Percentiles rank a stretch among this genome's conserved stretches.
Conservation (phyloP, 2,888 invertebrate species). For the Phania funesta region DNA sequence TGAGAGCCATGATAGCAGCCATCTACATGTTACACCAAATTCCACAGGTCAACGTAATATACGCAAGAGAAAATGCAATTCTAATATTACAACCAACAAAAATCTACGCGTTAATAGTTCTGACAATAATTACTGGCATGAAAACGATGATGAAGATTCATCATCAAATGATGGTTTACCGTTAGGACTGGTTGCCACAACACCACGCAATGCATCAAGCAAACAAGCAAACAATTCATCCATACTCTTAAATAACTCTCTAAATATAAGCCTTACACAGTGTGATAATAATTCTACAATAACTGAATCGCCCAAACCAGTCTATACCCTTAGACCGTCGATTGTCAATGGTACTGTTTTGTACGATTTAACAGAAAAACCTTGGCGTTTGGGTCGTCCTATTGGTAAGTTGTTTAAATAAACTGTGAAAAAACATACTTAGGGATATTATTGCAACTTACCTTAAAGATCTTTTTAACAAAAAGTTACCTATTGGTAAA, state of each 20-base stretch:
- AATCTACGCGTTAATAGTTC: constrained; percentile 68
- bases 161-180: constrained; percentile 73
- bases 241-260: constrained; percentile 70
- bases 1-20: constrained; percentile 43
- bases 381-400: constrained; percentile 93
- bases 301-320: constrained; percentile 79
- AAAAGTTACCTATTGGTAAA: too few species aligned
- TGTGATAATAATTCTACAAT: constrained; percentile 60
- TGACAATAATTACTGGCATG: constrained; percentile 72
- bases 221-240: constrained; percentile 72
- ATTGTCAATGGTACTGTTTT: constrained; percentile 87
- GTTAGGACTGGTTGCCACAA: constrained; percentile 19
- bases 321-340: constrained; percentile 82
- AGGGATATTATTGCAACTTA: too few species aligned
- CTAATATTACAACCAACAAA: constrained; percentile 59
- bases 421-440: neutral
- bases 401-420: constrained; percentile 85
- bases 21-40: constrained; percentile 68
- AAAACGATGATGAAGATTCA: constrained; percentile 77
- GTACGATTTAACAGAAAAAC: constrained; percentile 88
- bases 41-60: constrained; percentile 69
- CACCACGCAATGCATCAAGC: constrained; percentile 66
- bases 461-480: too few species aligned
- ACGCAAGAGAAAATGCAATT: constrained; percentile 76
- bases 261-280: constrained; percentile 58